Percentiles rank a stretch among this genome's conserved stretches.
phyloP scores from a whole-genome alignment of 2,888 invertebrate genomes.

The Phaonia tiefii region DNA sequence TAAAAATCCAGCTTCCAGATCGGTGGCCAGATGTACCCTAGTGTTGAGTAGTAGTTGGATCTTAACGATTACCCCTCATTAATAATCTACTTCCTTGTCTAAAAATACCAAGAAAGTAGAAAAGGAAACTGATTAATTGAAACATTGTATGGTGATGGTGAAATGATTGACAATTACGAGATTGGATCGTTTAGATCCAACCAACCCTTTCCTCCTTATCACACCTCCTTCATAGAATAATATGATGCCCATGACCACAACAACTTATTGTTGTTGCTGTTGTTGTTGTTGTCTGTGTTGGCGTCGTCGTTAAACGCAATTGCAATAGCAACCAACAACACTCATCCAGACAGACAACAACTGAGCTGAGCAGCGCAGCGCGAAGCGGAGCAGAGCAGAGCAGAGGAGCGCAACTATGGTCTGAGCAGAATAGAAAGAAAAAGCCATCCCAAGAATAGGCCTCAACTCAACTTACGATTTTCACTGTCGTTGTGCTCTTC shows the following conservation, averaged over 20 bases:
- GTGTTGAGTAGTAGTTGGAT: no score
- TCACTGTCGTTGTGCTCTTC: conserved; percentile 52
- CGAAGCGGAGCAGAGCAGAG: conserved; percentile 31
- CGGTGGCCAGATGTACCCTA: no score
- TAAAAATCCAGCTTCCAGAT: no score
- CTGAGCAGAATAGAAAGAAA: conserved; percentile 50
- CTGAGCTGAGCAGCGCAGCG: conserved; percentile 32
- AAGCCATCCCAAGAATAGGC: conserved; percentile 67
- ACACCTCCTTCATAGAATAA: conserved; percentile 36
- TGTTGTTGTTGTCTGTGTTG: conserved; percentile 61
- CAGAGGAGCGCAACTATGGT: background rate
- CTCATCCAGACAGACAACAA: conserved; percentile 45
- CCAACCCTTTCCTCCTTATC: conserved; percentile 15
- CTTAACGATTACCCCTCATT: no score
- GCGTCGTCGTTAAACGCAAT: conserved; percentile 66
- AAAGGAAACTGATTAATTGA: no score
- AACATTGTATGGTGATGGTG: no score
- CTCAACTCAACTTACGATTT: conserved; percentile 59
- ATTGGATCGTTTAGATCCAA: no score
- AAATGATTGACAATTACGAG: no score
- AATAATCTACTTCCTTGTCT: no score
- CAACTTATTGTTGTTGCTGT: conserved; percentile 39
- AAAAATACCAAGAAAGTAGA: no score
- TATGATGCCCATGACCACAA: conserved; percentile 65
- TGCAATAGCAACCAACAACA: conserved; percentile 46